These are phyloP conservation scores for Drosophila fulvimacula DNA, from an alignment of 2,888 invertebrate species.

Conservation along the genomic window DNA sequence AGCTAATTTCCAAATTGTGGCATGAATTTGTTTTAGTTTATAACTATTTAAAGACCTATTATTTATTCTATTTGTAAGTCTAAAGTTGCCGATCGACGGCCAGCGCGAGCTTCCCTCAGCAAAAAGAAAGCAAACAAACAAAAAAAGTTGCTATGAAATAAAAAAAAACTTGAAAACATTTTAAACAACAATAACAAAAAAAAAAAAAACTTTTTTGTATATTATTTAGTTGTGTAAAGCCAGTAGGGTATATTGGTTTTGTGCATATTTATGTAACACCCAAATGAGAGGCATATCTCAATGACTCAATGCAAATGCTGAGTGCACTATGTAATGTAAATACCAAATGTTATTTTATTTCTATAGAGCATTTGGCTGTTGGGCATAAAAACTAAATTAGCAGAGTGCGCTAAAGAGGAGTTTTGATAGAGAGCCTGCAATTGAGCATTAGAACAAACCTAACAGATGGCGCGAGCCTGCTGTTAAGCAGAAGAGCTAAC, in stretches of 20 bases:
- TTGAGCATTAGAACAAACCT: neutral
- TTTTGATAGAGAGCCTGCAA: too few relatives aligned
- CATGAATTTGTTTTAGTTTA: slow-evolving; percentile 57
- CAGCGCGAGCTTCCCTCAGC: slow-evolving; percentile 18
- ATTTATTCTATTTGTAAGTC: slow-evolving; percentile 74
- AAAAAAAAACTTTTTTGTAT: slow-evolving; percentile 37
- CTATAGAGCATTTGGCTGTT: neutral
- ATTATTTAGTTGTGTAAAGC: slow-evolving; percentile 6
- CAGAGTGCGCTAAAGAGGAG: neutral
- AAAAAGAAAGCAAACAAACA: slow-evolving; percentile 60
- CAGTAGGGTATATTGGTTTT: neutral
- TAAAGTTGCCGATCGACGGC: slow-evolving; percentile 10
- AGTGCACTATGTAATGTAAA: neutral
- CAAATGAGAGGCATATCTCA: neutral
- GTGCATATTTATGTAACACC: neutral
- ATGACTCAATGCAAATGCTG: too few relatives aligned
- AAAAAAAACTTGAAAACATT: slow-evolving; percentile 53
- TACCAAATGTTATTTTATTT: neutral
- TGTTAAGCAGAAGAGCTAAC: neutral
- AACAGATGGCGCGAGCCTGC: neutral
- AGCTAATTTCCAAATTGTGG: slow-evolving; percentile 55
- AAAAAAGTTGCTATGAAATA: slow-evolving; percentile 37
- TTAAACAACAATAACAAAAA: slow-evolving; percentile 47
- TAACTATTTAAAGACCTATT: slow-evolving; percentile 65
- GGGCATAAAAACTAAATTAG: neutral